phyloP scores from a whole-genome alignment of 2,888 invertebrate species.

The Caenorhabditis parvicauda region DNA sequence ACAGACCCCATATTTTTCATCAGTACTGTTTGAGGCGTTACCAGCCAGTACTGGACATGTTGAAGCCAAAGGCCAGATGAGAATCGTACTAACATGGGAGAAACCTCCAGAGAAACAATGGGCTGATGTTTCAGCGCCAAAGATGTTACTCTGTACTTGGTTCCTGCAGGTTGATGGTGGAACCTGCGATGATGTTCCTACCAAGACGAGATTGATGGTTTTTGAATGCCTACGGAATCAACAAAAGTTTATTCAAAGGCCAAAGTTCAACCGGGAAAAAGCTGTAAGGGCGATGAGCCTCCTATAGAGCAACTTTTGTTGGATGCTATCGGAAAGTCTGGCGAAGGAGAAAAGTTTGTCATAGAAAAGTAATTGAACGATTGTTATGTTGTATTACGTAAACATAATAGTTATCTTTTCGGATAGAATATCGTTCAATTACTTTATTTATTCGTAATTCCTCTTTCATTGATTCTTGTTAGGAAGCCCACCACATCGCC shows the following conservation, averaged over 20 bases:
- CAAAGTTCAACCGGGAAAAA: constrained; percentile 24
- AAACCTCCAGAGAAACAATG: constrained; percentile 36
- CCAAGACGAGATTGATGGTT: constrained; percentile 22
- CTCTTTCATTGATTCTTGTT: no score
- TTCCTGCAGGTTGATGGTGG: constrained; percentile 28
- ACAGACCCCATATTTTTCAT: not conserved
- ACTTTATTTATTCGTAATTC: no score
- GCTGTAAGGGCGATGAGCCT: constrained; percentile 34
- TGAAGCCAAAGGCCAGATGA: constrained; percentile 44
- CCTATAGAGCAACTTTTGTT: constrained; percentile 49
- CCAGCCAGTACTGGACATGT: constrained; percentile 45
- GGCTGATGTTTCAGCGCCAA: constrained; percentile 36
- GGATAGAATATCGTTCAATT: no score
- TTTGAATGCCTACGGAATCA: not conserved
- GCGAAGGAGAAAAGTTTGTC: no score
- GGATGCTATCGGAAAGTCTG: constrained; percentile 40
- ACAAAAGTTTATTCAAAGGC: not conserved
- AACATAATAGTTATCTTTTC: no score
- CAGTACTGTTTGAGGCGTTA: constrained; percentile 20
- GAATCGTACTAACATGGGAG: constrained; percentile 48
- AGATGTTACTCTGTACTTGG: constrained; percentile 38
- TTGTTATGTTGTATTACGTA: no score
- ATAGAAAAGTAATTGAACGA: no score
- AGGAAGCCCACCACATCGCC: no score
- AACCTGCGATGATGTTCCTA: constrained; percentile 27